Base-by-base conservation (phyloP, 2,113 vertebrate genomes). In the Otus sunia region DNA sequence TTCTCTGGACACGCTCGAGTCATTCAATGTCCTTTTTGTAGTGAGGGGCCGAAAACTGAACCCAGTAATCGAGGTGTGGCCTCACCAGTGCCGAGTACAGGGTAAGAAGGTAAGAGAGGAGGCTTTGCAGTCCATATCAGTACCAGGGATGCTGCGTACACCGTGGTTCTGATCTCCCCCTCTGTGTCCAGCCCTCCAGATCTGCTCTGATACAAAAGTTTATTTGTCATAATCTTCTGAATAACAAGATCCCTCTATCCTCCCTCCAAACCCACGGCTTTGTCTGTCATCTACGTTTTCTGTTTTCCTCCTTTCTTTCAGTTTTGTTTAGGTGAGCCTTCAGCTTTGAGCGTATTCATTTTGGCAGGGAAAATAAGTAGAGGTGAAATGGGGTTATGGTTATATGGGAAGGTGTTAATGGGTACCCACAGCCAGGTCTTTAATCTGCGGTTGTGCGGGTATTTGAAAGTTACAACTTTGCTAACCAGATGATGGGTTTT, bases 111-210 rank as follows among this genome's bases (percentile, higher is more conserved):
- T 41, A 41, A 41, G 39, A 41, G n/a, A 19, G 19, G 30, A 58
- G 30, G 12, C 47, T 86, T 86, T 59, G 87, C 39, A 49, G 0
- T 39, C 50, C 13, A 14, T 32, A 25, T 53, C 47, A 23, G 2
- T 30, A 11, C 8, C 30, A 21, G 13, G 5, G 34, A 10, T n/a
- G 50, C n/a, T 37, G 17, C 2, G 0, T 39, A 3, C 26, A 2
- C 60, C 0, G 0, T 39, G 21, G 11, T 53, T 90, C 30, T 67
- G 5, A 8, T 55, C n/a, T 34, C 81, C 27, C 27, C 32, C 39
- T 34, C 45, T 7, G 1, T 16, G 8, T 37, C 69, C 47, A 22
- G 49, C 5, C 1, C 19, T 74, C 25, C 37, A 59, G 19, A 29
- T 39, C 67, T 82, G 10, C 37, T 87, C 50, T 64, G 15, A 45